Conservation (phyloP, 2,113 vertebrate genomes). For the Oxyruncus cristatus region DNA sequence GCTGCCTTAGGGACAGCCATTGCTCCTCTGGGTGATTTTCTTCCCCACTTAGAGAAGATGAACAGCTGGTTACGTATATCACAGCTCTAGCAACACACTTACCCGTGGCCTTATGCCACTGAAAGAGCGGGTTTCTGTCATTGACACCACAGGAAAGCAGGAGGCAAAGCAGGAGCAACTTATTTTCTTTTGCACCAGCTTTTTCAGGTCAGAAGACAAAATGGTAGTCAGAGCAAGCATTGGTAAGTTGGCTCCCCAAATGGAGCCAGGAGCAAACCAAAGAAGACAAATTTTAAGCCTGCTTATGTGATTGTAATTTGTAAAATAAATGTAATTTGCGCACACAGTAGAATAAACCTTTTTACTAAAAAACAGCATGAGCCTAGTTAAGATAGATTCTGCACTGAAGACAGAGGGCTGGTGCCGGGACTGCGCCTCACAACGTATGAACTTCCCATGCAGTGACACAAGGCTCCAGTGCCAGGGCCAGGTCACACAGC, state of each 20-base stretch:
- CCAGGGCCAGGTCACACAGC: accelerated
- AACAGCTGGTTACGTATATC: background rate
- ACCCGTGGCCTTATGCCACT: background rate
- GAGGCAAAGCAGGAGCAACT: background rate
- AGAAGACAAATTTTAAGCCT: background rate
- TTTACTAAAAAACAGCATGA: accelerated
- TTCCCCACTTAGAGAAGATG: slow-evolving; percentile 11
- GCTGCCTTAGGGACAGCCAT: slow-evolving; percentile 14
- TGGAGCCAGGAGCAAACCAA: background rate
- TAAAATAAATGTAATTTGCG: background rate
- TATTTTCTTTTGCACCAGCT: background rate
- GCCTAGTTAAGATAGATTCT: background rate
- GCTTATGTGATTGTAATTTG: background rate
- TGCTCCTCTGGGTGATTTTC: slow-evolving; percentile 21
- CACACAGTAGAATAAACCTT: background rate
- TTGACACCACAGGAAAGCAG: background rate
- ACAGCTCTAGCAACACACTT: background rate
- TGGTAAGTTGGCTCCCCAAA: background rate
- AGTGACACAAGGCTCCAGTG: accelerated
- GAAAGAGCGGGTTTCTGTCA: background rate
- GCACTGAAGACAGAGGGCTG: background rate
- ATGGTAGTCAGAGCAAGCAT: background rate
- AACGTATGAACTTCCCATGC: background rate
- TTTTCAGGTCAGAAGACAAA: background rate
- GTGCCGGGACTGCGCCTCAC: background rate